These are phyloP conservation scores for Styela clava DNA, from an alignment of 23 tunicate genomes.

Conservation along the genomic window DNA sequence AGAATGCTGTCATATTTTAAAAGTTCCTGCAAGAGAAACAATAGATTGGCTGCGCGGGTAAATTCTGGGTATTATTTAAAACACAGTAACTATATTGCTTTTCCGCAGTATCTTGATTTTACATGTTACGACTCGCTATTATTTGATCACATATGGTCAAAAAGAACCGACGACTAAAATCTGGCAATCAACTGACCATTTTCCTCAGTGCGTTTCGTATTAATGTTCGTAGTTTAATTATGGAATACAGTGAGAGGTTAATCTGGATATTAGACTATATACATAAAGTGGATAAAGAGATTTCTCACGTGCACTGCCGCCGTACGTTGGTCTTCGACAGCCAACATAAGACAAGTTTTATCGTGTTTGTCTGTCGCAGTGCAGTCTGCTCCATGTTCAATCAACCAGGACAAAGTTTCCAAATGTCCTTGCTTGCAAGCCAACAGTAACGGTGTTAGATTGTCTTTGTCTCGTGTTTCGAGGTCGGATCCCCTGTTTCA, in stretches of 20 bases:
- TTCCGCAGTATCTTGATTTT: too few relatives aligned
- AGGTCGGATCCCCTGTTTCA: conserved; percentile 49
- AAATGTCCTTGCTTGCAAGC: conserved; percentile 74
- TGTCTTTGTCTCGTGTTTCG: conserved; percentile 87
- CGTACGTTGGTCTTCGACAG: conserved; percentile 74
- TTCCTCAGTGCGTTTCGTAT: too few relatives aligned
- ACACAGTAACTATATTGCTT: too few relatives aligned
- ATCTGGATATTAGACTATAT: too few relatives aligned
- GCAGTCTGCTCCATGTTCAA: conserved; percentile 76
- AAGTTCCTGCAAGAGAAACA: conserved; percentile 38
- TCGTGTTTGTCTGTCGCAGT: conserved; percentile 88
- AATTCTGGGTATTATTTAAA: background rate
- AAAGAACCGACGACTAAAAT: too few relatives aligned
- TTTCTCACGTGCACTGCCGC: conserved; percentile 58
- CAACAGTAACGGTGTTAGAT: conserved; percentile 63
- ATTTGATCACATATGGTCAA: too few relatives aligned
- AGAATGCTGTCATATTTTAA: conserved; percentile 45
- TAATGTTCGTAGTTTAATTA: too few relatives aligned
- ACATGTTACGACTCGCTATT: too few relatives aligned
- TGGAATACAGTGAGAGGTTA: too few relatives aligned
- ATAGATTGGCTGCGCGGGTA: background rate
- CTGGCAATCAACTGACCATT: too few relatives aligned
- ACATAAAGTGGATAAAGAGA: too few relatives aligned
- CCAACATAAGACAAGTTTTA: conserved; percentile 69
- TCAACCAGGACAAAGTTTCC: conserved; percentile 71